phyloP scores from a whole-genome alignment of 2,888 invertebrate species.

The Chrysolina haemoptera region DNA sequence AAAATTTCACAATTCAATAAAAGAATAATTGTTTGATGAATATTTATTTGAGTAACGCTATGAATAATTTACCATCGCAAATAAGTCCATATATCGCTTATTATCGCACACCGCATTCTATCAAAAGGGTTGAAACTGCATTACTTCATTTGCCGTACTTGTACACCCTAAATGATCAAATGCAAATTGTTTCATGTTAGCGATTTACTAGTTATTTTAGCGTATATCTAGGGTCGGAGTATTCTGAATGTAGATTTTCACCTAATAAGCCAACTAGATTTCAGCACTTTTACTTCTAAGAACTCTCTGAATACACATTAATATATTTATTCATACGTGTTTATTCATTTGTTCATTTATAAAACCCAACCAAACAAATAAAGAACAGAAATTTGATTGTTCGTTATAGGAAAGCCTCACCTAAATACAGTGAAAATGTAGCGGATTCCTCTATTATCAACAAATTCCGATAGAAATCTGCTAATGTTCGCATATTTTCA shows the following conservation, averaged over 20 bases:
- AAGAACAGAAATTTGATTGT: no score
- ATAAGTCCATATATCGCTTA: conserved; percentile 34
- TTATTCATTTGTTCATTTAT: no score
- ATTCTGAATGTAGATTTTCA: background rate
- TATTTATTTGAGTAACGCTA: conserved; percentile 49
- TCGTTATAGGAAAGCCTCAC: no score
- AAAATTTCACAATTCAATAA: conserved; percentile 59
- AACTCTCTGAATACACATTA: no score
- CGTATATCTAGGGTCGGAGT: background rate
- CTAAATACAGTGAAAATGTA: no score
- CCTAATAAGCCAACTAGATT: background rate
- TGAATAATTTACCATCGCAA: conserved; percentile 48
- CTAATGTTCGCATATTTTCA: no score
- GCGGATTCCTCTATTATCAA: no score
- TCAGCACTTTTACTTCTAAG: background rate
- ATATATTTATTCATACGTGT: no score
- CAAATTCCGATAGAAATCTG: no score
- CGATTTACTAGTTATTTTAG: conserved; percentile 8
- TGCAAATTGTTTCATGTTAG: conserved; percentile 32
- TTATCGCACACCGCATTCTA: conserved; percentile 38
- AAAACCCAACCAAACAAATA: no score
- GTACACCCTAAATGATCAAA: conserved; percentile 24
- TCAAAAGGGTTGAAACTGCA: conserved; percentile 51
- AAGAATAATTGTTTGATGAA: conserved; percentile 54
- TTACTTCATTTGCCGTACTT: conserved; percentile 43